phyloP scores from a whole-genome alignment of 2,113 vertebrate species.

The Pterocles gutturalis region DNA sequence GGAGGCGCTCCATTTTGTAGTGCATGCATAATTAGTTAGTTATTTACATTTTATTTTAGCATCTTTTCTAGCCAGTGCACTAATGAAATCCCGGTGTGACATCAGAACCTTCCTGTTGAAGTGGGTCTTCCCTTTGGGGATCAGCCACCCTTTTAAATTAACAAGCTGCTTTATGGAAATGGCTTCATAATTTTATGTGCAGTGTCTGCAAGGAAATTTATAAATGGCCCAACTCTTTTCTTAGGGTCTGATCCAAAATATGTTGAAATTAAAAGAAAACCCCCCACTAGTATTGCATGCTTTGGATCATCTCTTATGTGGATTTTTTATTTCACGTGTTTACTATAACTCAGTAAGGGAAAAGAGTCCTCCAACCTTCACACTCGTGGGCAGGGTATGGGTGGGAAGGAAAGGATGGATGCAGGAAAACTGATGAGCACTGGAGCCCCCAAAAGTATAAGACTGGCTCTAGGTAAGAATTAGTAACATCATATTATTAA shows the following conservation, averaged over 20 bases:
- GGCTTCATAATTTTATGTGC: constrained; percentile 45
- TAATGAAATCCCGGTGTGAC: constrained; percentile 60
- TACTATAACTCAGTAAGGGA: neutral
- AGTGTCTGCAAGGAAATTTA: constrained; percentile 40
- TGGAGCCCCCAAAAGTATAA: neutral
- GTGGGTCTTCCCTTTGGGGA: constrained; percentile 54
- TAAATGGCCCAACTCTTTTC: constrained; percentile 11
- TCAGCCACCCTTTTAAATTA: constrained; percentile 63
- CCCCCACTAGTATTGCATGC: neutral
- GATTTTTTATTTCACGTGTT: neutral
- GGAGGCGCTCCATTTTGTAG: constrained; percentile 51
- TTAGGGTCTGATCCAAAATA: neutral
- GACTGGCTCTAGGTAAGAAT: neutral
- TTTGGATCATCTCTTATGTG: neutral
- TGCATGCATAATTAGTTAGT: constrained; percentile 52
- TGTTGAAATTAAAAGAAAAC: neutral
- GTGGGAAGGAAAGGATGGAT: neutral
- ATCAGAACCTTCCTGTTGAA: constrained; percentile 45
- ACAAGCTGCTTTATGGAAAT: constrained; percentile 41
- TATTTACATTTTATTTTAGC: constrained; percentile 68
- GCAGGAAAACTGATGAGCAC: neutral
- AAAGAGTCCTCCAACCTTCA: neutral
- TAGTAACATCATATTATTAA: neutral
- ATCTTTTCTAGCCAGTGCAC: neutral
- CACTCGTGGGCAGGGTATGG: neutral